Conservation (phyloP, 37 sponge, comb jelly and placozoan species). For the Bolinopsis microptera region DNA sequence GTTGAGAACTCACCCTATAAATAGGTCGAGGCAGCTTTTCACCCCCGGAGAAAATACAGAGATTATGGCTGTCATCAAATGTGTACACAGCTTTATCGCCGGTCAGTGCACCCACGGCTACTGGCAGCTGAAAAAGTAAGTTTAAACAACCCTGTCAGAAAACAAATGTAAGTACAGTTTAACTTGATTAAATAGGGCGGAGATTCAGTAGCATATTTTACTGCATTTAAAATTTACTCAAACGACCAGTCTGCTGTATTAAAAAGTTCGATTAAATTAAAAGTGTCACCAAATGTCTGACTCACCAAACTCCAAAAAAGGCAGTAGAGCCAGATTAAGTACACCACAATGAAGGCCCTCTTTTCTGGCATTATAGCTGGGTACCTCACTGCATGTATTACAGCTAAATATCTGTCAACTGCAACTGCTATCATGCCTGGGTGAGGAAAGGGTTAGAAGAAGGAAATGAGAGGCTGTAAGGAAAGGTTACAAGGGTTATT, state of each 20-base stretch:
- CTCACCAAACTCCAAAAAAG: constrained; percentile 41
- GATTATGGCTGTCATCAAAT: background rate
- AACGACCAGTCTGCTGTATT: no score
- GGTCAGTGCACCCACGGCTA: background rate
- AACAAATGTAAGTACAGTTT: no score
- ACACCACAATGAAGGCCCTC: constrained; percentile 2
- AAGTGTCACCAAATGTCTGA: background rate
- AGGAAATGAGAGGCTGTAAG: no score
- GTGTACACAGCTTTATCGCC: background rate
- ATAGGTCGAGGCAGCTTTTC: background rate
- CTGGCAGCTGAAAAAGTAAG: background rate
- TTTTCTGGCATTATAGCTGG: background rate
- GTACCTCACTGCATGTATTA: constrained; percentile 10
- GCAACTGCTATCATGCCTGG: constrained; percentile 64
- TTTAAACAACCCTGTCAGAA: no score
- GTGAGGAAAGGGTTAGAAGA: background rate
- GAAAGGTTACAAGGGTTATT: background rate
- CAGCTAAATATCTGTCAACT: constrained; percentile 53
- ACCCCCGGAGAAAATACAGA: background rate
- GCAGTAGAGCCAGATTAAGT: constrained; percentile 50
- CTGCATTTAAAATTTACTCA: no score
- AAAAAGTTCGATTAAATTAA: no score
- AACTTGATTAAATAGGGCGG: no score
- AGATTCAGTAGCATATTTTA: no score
- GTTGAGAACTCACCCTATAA: background rate